phyloP scores from a whole-genome alignment of 2,888 invertebrate genomes.

The Salticus scenicus region DNA sequence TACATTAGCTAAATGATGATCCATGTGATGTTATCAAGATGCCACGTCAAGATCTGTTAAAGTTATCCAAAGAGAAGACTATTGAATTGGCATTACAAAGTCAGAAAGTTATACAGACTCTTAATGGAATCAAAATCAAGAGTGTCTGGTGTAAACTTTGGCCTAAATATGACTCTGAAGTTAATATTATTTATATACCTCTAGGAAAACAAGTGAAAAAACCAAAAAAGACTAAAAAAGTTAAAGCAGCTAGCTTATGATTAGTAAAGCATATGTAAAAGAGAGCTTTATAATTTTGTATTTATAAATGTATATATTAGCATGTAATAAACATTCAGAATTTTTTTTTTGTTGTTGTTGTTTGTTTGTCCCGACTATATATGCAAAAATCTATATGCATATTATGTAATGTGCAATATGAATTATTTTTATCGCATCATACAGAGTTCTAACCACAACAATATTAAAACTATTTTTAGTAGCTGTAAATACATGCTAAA shows the following conservation, averaged over 20 bases:
- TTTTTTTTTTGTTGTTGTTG: too few species aligned
- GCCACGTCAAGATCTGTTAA: slow-evolving; percentile 23
- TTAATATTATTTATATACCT: slow-evolving; percentile 36
- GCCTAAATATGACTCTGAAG: slow-evolving; percentile 52
- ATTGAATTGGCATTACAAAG: slow-evolving; percentile 32
- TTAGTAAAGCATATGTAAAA: background rate
- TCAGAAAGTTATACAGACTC: slow-evolving; percentile 26
- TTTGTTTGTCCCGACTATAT: too few species aligned
- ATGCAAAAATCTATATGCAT: too few species aligned
- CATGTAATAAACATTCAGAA: too few species aligned
- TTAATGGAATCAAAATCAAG: slow-evolving; percentile 31
- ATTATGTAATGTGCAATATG: too few species aligned
- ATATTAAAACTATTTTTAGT: too few species aligned
- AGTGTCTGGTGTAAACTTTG: slow-evolving; percentile 30
- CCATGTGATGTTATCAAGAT: slow-evolving; percentile 31
- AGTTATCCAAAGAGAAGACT: slow-evolving; percentile 37
- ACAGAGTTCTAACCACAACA: too few species aligned
- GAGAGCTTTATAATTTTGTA: too few species aligned
- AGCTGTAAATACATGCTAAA: too few species aligned
- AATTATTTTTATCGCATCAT: too few species aligned
- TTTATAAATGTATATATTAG: too few species aligned
- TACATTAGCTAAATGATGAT: slow-evolving; percentile 53
- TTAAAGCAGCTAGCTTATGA: background rate
- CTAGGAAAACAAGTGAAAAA: slow-evolving; percentile 37
- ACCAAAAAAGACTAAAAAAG: background rate